Evolutionary conservation across 2,113 vertebrate species (phyloP), one percentile per base, ranked within the genome.

Genomic region (Leiothrix lutea): DNA sequence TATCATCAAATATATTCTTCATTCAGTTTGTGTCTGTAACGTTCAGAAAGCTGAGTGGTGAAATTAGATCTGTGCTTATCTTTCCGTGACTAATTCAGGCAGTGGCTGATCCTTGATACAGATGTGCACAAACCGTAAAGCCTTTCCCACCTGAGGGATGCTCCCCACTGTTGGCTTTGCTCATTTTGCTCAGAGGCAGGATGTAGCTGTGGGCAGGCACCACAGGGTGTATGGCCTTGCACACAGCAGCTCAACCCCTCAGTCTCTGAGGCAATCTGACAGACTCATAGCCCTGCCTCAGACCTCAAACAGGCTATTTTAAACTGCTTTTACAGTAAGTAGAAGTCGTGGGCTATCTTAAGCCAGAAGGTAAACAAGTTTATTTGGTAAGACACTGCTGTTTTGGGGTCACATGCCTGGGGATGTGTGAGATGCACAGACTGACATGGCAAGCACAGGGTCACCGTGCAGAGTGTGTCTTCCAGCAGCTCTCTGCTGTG

Each of bases 391-490:
- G 65, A 51, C 45, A 2, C 4, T 36, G 29, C 23, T 67, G 60
- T 1, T 71, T 11, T 40, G 57, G 48, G 48, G 42, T 78, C 44
- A n/a, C 13, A 1, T 3, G 12, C 33, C 69, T 18, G 44, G 48
- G 31, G 61, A 38, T 0, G 3, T 0, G 0, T 0, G 0, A 12
- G 28, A 17, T 9, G 25, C 29, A 1, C 0, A 5, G 42, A 24
- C 40, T 36, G n/a, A 7, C 2, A 0, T 0, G 61, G 40, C 47
- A 33, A 71, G 35, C 3, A 1, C 35, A 19, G 35, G 19, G 28
- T 60, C 48, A 67, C 8, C 0, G 0, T 14, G 53, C 86, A 47
- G 8, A 14, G 2, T 0, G 1, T 23, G 38, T 35, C 60, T 66
- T 58, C 60, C 29, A 66, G 60, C 61, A 78, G 33, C 51, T 77